Evolutionary conservation across 2,797 vertebrate genomes (phyloP), one percentile per base, ranked within the genome.

Genomic region (Hafferia zeledoni): DNA sequence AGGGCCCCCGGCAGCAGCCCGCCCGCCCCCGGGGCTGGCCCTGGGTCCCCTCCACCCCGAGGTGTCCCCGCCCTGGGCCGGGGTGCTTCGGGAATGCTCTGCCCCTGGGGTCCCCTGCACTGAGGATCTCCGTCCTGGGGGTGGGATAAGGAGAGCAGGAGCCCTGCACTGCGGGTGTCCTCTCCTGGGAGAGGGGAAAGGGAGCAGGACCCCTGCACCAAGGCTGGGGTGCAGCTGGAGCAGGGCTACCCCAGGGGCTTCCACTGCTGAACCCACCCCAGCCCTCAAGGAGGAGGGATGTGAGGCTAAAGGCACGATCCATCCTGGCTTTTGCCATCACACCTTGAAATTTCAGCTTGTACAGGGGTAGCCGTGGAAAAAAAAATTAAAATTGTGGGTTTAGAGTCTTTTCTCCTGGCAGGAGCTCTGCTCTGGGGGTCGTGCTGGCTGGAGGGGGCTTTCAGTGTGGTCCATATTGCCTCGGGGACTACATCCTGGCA

Each of bases 21-120:
- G 94, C 93, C 95, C 94, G 95, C 93, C 94, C 91, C 91, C 39
- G 68, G 93, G 93, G 94, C 95, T 57, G 94, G 89, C 87, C 78
- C 90, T 82, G 87, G 43, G 78, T 19, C 61, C 75, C 56, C 47
- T 53, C 82, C 78, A 59, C 39, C 71, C 55, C 4, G 10, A 50
- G 64, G 70, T 87, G 84, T 90, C 70, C 65, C 82, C 63, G 82
- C 86, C 65, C 71, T 56, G 77, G 53, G 33, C 49, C 52, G 11
- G 72, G 74, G 24, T 72, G 60, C 69, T 49, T 16, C 6, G 68
- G 47, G 44, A 83, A 23, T 33, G 72, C 43, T 17, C 24, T 5
- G 30, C 3, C 30, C 52, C n/a, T 12, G 19, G n/a, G 25, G 9
- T 23, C 3, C 19, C 18, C 59, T 17, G 64, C 28, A 0, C 25